Conservation (phyloP, 2,888 invertebrate species). For the Mechanitis mazaeus region DNA sequence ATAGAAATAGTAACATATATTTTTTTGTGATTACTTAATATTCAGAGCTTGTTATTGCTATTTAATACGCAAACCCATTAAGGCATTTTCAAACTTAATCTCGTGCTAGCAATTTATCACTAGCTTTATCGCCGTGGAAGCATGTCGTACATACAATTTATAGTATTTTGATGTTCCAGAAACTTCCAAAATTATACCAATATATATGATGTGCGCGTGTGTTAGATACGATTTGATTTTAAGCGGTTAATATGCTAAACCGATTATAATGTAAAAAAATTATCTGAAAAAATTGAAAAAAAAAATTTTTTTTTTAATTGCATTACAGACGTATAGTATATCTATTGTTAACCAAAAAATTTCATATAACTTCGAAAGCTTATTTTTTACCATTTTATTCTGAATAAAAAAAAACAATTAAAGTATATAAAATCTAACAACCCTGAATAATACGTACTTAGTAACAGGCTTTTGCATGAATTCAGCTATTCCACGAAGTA, state of each 20-base stretch:
- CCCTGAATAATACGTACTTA: conserved; percentile 18
- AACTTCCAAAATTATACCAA: not conserved
- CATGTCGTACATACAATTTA: not conserved
- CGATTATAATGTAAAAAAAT: too few relatives aligned
- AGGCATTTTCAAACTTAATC: not conserved
- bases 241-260: too few relatives aligned
- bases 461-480: conserved; percentile 36
- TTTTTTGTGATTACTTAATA: not conserved
- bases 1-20: not conserved
- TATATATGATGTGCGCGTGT: not conserved
- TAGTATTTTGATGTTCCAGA: conserved; percentile 2
- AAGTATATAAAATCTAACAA: conserved; percentile 11
- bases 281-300: too few relatives aligned
- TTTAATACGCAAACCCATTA: not conserved
- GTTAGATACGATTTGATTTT: not conserved
- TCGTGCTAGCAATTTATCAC: conserved; percentile 1
- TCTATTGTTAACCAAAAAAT: too few relatives aligned
- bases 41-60: not conserved
- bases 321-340: too few relatives aligned
- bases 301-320: too few relatives aligned
- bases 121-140: not conserved
- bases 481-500: conserved; percentile 31
- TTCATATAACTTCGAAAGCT: too few relatives aligned
- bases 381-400: too few relatives aligned
- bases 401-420: conserved; percentile 1